Evolutionary conservation across 2,113 vertebrate species (phyloP), one percentile per base, ranked within the genome.

Genomic region (Percopsis transmontana): DNA sequence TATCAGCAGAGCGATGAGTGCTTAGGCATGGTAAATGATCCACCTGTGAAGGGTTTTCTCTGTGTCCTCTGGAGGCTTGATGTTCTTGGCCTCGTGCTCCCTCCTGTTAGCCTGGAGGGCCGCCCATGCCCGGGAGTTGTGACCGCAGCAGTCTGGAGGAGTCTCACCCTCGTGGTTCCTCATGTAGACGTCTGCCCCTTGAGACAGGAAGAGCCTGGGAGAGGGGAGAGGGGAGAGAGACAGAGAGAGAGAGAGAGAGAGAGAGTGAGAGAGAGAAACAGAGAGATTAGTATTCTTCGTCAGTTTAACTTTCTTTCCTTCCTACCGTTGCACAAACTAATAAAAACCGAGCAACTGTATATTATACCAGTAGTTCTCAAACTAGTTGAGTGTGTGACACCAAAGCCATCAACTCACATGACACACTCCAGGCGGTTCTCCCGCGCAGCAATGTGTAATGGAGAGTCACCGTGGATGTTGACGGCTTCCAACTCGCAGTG

Each of bases 81-180:
- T 85, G 2, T 90, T 83, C 47, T 85, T 89, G 0, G 92, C 89
- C 15, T 95, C 95, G 52, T 74, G 92, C 41, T 96, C 92, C n/a
- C 91, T 95, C 90, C 92, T 92, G 92, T 92, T 95, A 89, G 93
- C 92, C 82, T 99, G 95, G 66, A 99, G 90, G 3, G 93, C 92
- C 0, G 83, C 87, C 95, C 97, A 99, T 75, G 96, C 95, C 86
- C 95, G 95, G 0, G 96, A 95, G 87, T 89, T 94, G 78, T 95
- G 94, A 81, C 93, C 95, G 57, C 96, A 96, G 71, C 97, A 99
- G 89, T 99, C 96, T n/a, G 95, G 84, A 0, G 97, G 96, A 1
- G 96, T 95, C 86, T 99, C 97, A 5, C 97, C 97, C 62, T 99
- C 97, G 5, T 96, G 95, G 82, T 99, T 99, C 85, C 96, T 98